These are phyloP conservation scores for Pararge aegeria DNA, from an alignment of 1,140 invertebrate species.

Conservation along the genomic window DNA sequence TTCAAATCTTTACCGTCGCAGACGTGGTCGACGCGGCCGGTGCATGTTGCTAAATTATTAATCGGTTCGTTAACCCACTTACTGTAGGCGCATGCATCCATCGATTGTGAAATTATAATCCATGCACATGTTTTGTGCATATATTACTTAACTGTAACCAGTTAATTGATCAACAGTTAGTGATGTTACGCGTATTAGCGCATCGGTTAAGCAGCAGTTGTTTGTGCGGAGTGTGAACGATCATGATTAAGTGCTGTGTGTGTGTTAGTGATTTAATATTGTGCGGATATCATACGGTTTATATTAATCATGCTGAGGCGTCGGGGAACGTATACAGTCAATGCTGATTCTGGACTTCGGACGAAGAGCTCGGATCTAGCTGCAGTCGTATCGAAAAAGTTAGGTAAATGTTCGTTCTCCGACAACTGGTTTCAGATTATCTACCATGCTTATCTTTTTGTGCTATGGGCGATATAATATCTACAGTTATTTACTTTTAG, in stretches of 20 bases:
- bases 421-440: too few species aligned
- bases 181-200: conserved; percentile 15
- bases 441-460: too few species aligned
- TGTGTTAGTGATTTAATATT: conserved; percentile 36
- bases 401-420: conserved; percentile 33
- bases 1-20: conserved; percentile 44
- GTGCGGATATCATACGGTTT: conserved; percentile 21
- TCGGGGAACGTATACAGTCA: conserved; percentile 67
- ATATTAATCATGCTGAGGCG: conserved; percentile 56
- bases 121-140: conserved; percentile 9
- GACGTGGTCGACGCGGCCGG: conserved; percentile 17
- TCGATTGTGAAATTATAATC: conserved; percentile 13
- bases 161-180: conserved; percentile 20
- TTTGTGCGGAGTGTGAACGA: conserved; percentile 17
- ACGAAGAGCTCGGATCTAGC: conserved; percentile 40
- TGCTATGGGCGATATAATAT: too few species aligned
- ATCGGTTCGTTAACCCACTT: conserved; percentile 25
- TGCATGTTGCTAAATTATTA: conserved; percentile 25
- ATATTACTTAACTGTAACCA: conserved; percentile 13
- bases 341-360: conserved; percentile 48
- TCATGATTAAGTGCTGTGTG: conserved; percentile 35
- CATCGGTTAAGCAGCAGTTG: neutral
- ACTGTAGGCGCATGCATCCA: conserved; percentile 41
- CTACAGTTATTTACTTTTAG: too few species aligned
- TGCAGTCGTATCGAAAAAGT: conserved; percentile 44